phyloP scores from a whole-genome alignment of 2,113 vertebrate genomes.

The Leptobrachium ailaonicum region DNA sequence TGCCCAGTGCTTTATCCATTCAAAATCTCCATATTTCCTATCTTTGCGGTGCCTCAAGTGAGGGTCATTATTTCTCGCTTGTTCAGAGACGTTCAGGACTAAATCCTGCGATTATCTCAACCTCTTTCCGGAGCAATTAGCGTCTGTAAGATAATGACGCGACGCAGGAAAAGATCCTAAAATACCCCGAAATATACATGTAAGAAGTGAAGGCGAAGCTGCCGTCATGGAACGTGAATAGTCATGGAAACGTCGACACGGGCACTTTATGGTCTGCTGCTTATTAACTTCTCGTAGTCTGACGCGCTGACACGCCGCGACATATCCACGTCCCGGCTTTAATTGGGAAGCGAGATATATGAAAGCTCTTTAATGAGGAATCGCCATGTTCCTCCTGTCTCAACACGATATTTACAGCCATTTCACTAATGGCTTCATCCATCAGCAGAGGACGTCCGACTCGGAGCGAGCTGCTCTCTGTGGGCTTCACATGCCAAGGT shows the following conservation, averaged over 20 bases:
- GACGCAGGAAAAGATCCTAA: slow-evolving; percentile 49
- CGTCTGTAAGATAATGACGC: slow-evolving; percentile 61
- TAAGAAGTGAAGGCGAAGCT: slow-evolving; percentile 6
- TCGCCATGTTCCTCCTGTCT: slow-evolving; percentile 79
- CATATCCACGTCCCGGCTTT: slow-evolving; percentile 65
- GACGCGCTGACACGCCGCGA: slow-evolving; percentile 63
- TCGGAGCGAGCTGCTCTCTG: no score
- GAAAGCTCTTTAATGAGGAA: slow-evolving; percentile 78
- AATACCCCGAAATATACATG: background rate
- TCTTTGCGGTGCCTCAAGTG: background rate
- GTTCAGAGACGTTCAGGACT: slow-evolving; percentile 1
- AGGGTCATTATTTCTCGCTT: slow-evolving; percentile 23
- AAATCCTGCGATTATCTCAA: slow-evolving; percentile 28
- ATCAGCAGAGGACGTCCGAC: slow-evolving; percentile 57
- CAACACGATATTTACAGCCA: slow-evolving; percentile 79
- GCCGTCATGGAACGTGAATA: background rate
- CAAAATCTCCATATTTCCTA: no score
- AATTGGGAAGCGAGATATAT: slow-evolving; percentile 78
- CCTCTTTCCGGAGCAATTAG: slow-evolving; percentile 15
- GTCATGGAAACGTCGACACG: slow-evolving; percentile 51
- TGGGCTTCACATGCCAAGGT: no score
- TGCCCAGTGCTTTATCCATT: no score
- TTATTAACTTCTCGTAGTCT: slow-evolving; percentile 67
- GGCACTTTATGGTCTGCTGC: slow-evolving; percentile 62
- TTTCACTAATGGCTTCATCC: slow-evolving; percentile 78